Evolutionary conservation across 2,113 vertebrate genomes (phyloP), one percentile per base, ranked within the genome.

Genomic region (Hyla sarda): DNA sequence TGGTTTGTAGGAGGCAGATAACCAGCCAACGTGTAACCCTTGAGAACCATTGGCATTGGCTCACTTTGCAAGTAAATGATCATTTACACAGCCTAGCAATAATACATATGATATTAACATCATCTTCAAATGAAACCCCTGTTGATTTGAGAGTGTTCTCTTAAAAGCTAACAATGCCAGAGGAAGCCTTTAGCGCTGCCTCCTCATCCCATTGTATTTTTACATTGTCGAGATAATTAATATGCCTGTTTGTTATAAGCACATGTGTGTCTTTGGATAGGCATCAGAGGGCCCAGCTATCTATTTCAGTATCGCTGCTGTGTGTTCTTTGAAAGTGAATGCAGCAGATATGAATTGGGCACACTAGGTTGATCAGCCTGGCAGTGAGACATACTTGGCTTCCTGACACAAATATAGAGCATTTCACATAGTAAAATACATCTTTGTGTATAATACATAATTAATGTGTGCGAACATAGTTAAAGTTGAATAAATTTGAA

Each of bases 271-370:
- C 87, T 89, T 88, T 88, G 77, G 90, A 88, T 86, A 78, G 84
- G 50, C 80, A 80, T 91, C 84, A 83, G 21, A 90, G 88, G 69
- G 82, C 75, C 91, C 2, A 4, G 41, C 89, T 85, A 89, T 91
- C 91, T 89, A 87, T 87, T 90, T 89, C 82, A 87, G 1, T 76
- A 77, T 60, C 76, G 75, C 30, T 83, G 8, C n/a, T 48, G 78
- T 88, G 75, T 85, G 82, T 78, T 89, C 88, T 88, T 89, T 89
- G 48, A 81, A 88, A 62, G 72, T 92, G 80, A 88, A 92, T 16
- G 0, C 6, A 86, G 82, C 73, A 88, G 89, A 89, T 58, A 83
- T 77, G 69, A 74, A 89, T 89, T 74, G 72, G 88, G 78, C 73
- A 87, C 78, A 82, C 52, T 32, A 62, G 52, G 85, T 86, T 90